A percentile compares a stretch with the other conserved stretches of the same genome.
phyloP scores from a whole-genome alignment of 2,888 invertebrate species.

The Patella depressa region DNA sequence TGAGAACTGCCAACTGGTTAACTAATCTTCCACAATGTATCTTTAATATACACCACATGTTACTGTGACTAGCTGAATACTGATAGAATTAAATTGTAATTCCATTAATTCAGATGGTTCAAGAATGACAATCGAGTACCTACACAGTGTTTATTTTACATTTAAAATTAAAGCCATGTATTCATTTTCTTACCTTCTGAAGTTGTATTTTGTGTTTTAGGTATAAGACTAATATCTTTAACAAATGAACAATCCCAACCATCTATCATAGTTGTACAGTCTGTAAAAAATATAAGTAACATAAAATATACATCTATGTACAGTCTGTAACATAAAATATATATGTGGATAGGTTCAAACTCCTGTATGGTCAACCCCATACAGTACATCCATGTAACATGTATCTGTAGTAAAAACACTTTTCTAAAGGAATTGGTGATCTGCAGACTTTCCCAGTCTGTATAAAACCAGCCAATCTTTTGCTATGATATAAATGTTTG shows the following conservation, averaged over 20 bases:
- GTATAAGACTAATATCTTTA: slow-evolving; percentile 47
- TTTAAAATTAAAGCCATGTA: background rate
- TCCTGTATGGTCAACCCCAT: background rate
- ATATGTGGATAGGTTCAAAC: background rate
- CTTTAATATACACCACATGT: too few relatives aligned
- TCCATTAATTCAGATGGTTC: background rate
- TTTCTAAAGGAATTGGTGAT: background rate
- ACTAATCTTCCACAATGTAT: too few relatives aligned
- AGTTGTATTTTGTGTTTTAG: slow-evolving; percentile 48
- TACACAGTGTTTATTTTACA: background rate
- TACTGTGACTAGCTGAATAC: too few relatives aligned
- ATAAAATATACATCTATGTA: too few relatives aligned
- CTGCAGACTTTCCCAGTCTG: too few relatives aligned
- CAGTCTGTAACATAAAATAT: background rate
- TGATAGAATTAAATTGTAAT: background rate
- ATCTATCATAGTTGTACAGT: slow-evolving; percentile 46
- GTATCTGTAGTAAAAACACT: slow-evolving; percentile 12
- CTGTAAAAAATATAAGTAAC: slow-evolving; percentile 1
- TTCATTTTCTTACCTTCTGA: slow-evolving; percentile 43
- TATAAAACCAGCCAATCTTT: too few relatives aligned
- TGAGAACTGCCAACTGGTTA: too few relatives aligned
- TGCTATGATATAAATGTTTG: too few relatives aligned
- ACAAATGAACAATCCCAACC: slow-evolving; percentile 58
- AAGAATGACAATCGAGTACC: background rate
- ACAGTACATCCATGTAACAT: background rate